Evolutionary conservation across 2,888 invertebrate species (phyloP), one percentile per base, ranked within the genome.

Genomic region (Macrosoma leucophasiata): DNA sequence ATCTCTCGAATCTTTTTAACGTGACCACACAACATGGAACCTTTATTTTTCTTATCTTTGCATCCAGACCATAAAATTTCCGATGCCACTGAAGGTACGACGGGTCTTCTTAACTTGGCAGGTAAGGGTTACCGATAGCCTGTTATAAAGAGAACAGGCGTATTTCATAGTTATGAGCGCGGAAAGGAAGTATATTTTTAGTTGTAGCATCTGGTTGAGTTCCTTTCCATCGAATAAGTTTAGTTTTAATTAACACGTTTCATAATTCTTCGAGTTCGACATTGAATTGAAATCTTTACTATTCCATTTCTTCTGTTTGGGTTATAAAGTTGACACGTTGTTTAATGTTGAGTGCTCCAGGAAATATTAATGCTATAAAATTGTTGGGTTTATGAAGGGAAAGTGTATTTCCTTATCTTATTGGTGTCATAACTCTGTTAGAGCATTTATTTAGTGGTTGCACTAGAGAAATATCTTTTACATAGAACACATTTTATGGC

Each of bases 131-230:
- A 70, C 61, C 74, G 70, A 81, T 76, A 73, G 77, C 66, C 65
- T 67, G 77, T 72, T 79, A 74, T 75, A 71, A 72, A 71, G 64
- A 58, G 65, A 59, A 58, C 68, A 65, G 65, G 61, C 64, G 68
- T 71, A 75, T 78, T 77, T 79, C 78, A 72, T 76, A 81, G 81
- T 73, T 81, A 81, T 81, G 75, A 64, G 59, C 66, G 62, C 69
- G 77, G 77, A 81, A 76, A 73, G 82, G 81, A 82, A 78, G 82
- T 78, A 54, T 81, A 81, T 82, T 79, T 82, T 78, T 79, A 75
- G 77, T 63, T 41, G 64, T 53, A 71, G 78, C 82, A 82, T 82
- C 82, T 82, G 82, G 71, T 62, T 58, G 60, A 57, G 55, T 50
- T 48, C 63, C 62, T 62, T 74, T 81, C 77, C 78, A 77, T 62